phyloP scores from a whole-genome alignment of 2,113 vertebrate species.

The Diphyllodes magnificus region DNA sequence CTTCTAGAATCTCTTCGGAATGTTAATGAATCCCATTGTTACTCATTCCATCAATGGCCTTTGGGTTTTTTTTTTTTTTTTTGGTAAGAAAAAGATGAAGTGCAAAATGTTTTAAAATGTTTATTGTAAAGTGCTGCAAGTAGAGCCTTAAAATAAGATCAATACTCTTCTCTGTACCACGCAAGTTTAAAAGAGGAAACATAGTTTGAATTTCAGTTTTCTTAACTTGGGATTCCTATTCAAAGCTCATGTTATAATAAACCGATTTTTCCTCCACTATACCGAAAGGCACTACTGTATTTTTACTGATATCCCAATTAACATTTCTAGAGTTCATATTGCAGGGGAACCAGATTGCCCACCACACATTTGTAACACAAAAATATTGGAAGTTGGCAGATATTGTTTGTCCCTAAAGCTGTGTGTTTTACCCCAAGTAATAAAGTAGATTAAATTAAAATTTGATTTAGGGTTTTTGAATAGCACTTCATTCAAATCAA shows the following conservation, averaged over 20 bases:
- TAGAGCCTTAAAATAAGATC: not conserved
- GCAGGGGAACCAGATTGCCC: not conserved
- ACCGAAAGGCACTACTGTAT: not conserved
- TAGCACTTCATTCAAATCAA: not conserved
- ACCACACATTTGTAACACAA: not conserved
- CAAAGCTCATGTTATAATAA: not conserved
- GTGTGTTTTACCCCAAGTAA: not conserved
- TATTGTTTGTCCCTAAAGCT: not conserved
- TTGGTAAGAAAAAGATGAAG: not conserved
- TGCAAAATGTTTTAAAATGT: not conserved
- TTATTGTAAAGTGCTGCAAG: not conserved
- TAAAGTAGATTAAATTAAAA: not conserved
- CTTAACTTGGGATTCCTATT: not conserved
- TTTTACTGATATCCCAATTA: not conserved
- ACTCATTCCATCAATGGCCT: not conserved
- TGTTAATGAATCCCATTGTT: not conserved
- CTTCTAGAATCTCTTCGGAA: not conserved
- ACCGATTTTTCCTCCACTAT: not conserved
- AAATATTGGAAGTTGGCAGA: not conserved
- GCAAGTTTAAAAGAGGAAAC: not conserved
- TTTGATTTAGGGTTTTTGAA: not conserved
- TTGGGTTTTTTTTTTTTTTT: not conserved
- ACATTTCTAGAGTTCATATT: not conserved
- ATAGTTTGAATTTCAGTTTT: not conserved
- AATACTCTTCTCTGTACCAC: not conserved